These are phyloP conservation scores for Ypsolopha sequella DNA, from an alignment of 2,888 invertebrate genomes.

Conservation along the genomic window DNA sequence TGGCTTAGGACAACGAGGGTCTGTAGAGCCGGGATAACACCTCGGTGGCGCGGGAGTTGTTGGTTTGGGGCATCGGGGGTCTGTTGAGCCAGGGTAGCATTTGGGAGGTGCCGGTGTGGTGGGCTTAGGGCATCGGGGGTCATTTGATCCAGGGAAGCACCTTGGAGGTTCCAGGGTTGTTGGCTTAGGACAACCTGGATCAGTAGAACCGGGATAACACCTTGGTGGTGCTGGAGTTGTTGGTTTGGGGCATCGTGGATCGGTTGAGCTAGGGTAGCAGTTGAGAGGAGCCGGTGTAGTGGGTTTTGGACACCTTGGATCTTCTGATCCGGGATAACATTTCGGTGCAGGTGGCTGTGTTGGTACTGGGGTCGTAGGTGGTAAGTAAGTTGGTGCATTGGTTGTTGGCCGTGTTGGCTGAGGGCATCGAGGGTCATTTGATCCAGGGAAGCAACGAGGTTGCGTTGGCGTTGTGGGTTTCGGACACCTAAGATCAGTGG, in stretches of 20 bases:
- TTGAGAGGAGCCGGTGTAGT: constrained; percentile 25
- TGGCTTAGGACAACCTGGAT: constrained; percentile 21
- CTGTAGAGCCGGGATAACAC: constrained; percentile 20
- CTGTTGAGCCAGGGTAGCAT: constrained; percentile 33
- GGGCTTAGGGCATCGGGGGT: constrained; percentile 17
- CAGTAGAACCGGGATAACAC: constrained; percentile 16
- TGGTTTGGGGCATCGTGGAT: constrained; percentile 28
- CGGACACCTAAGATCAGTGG: constrained; percentile 15
- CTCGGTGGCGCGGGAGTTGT: constrained; percentile 12
- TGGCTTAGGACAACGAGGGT: constrained; percentile 16
- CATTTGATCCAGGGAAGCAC: constrained; percentile 28
- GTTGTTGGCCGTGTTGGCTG: neutral
- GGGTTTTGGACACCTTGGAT: constrained; percentile 29
- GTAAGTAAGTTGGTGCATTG: too few relatives aligned
- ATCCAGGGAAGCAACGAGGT: constrained; percentile 20
- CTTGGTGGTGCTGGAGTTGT: constrained; percentile 17
- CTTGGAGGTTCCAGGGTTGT: constrained; percentile 9
- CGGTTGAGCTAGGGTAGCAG: constrained; percentile 20
- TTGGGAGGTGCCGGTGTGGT: constrained; percentile 13
- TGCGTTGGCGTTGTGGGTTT: constrained; percentile 18
- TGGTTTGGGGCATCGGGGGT: constrained; percentile 31
- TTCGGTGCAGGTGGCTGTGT: constrained; percentile 15
- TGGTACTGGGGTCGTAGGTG: too few relatives aligned
- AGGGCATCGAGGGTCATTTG: constrained; percentile 12
- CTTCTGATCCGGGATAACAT: constrained; percentile 11